Percentiles rank a stretch among this genome's conserved stretches.
These are phyloP conservation scores for Prunella himalayana DNA, from an alignment of 2,113 vertebrate species.

Conservation along the genomic window DNA sequence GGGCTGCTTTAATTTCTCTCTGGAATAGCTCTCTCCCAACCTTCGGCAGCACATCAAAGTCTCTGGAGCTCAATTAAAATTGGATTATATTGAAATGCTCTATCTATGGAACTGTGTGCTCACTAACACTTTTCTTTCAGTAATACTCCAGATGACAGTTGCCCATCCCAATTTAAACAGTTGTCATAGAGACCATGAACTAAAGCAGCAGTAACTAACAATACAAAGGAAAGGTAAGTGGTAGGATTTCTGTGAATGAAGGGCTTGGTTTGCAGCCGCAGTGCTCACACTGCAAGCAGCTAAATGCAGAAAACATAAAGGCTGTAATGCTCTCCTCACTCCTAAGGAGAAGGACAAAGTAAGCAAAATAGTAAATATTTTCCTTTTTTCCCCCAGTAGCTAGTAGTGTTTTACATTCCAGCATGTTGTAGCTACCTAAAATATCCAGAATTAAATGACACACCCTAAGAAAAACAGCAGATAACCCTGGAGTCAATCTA, in stretches of 20 bases:
- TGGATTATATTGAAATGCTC: conserved; percentile 97
- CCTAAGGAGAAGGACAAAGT: background rate
- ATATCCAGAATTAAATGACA: background rate
- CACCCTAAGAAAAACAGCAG: conserved; percentile 14
- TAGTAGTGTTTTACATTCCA: background rate
- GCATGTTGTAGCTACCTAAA: conserved; percentile 5
- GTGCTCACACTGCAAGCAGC: conserved; percentile 28
- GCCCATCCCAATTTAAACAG: conserved; percentile 92
- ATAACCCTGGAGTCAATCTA: background rate
- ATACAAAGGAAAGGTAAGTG: conserved; percentile 80
- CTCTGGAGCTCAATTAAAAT: conserved; percentile 99
- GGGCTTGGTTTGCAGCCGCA: conserved; percentile 42
- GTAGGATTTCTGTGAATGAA: conserved; percentile 72
- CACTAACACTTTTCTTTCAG: conserved; percentile 87
- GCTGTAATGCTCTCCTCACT: background rate
- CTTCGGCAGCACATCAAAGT: conserved; percentile 92
- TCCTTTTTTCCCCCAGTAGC: background rate
- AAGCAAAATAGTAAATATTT: conserved; percentile 1
- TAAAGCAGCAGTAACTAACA: conserved; percentile 72
- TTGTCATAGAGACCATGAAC: conserved; percentile 92
- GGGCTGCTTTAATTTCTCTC: conserved; percentile 95
- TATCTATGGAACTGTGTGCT: conserved; percentile 83
- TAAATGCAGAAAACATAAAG: conserved; percentile 26
- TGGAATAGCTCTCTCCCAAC: conserved; percentile 92
- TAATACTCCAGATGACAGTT: conserved; percentile 94